Base-by-base conservation (phyloP, 2,888 invertebrate species). In the Cerceris ruficornis region DNA sequence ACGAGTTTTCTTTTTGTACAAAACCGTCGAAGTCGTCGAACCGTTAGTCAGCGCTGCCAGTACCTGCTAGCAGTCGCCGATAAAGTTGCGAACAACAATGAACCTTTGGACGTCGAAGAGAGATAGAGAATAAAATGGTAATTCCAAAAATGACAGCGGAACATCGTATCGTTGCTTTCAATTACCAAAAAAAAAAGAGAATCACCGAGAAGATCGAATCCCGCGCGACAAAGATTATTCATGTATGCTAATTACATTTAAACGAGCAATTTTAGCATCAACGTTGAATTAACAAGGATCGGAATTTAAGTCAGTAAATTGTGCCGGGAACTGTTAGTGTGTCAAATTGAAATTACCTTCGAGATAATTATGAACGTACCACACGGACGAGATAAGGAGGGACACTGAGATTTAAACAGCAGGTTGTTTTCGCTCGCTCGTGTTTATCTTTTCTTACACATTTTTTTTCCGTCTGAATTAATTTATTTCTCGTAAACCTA, bases 401-500 rank as follows among this genome's bases (percentile, higher is more conserved):
- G 74, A 67, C 39, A 77, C 64, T 17, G 66, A 66, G 7, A 73
- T 43, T 71, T 65, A 49, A 59, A 46, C 54, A 28, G 39, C 65
- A 68, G 41, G 41, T 80, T 54, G 64, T 74, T 80, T 69, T 60
- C 65, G 69, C 67, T 81, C 75, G 74, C 74, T 78, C 17, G 52
- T 65, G 43, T 75, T 82, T 73, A 75, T 80, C 71, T 66, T 67
- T 75, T 52, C 41, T 69, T 77, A 80, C 72, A 80, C 79, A 76
- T 57, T 74, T 62, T 69, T 80, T 78, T 50, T 28, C 28, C 75
- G 68, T 70, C 67, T 75, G 86, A 91, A 89, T 92, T 89, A 92
- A 91, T 91, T 91, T 89, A 91, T 90, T 91, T 87, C 82, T 89
- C 84, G 86, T 91, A 90, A 91, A 88, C 81, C 90, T 91, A 90